phyloP scores from a whole-genome alignment of 2,888 invertebrate species.

The Leptinotarsa tumamoca region DNA sequence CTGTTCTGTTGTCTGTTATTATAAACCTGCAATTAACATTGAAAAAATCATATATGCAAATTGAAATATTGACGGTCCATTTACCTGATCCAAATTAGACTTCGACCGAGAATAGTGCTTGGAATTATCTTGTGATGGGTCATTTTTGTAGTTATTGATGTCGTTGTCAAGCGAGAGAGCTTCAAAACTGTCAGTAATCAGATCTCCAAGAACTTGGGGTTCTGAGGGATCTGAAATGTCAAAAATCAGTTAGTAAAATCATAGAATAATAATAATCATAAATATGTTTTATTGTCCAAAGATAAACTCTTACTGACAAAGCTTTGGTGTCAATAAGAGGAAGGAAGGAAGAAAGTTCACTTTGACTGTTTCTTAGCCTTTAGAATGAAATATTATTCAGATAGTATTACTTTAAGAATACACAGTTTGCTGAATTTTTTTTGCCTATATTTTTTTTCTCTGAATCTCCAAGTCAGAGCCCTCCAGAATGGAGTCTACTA shows the following conservation, averaged over 20 bases:
- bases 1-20: constrained; percentile 57
- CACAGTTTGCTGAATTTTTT: too few species aligned
- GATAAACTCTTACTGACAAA: too few species aligned
- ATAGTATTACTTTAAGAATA: too few species aligned
- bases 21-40: constrained; percentile 54
- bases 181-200: constrained; percentile 59
- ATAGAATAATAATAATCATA: too few species aligned
- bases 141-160: constrained; percentile 59
- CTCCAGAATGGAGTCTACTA: too few species aligned
- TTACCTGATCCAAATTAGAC: constrained; percentile 64
- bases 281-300: too few species aligned
- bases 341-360: too few species aligned
- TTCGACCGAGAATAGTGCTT: constrained; percentile 64
- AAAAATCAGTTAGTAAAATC: constrained; percentile 6
- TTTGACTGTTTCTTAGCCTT: too few species aligned
- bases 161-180: constrained; percentile 64
- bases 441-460: too few species aligned
- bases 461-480: too few species aligned
- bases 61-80: not conserved
- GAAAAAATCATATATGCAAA: not conserved
- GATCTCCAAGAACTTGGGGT: constrained; percentile 66
- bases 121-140: constrained; percentile 53
- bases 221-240: constrained; percentile 66
- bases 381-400: too few species aligned
- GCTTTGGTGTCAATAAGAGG: too few species aligned